Base-by-base conservation (phyloP, 35 echinoderm and acorn worm species). In the Ophioderma brevispina region DNA sequence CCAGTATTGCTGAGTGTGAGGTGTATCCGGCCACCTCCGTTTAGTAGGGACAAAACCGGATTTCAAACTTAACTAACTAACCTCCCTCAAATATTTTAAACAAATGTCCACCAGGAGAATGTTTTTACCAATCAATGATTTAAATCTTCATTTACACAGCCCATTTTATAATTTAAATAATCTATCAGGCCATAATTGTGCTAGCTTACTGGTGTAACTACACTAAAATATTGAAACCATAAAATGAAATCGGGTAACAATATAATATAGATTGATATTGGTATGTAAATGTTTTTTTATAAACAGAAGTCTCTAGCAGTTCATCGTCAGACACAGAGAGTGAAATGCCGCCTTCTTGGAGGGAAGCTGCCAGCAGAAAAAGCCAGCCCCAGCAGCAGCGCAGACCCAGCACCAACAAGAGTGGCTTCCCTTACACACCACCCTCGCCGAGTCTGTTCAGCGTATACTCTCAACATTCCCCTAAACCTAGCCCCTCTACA, bases 391-490 rank as follows among this genome's bases (percentile, higher is more conserved):
- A 70, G 38, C 85, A 87, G 37, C 39, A 77, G 78, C 85, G 85
- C 0, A n/a, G n/a, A n/a, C n/a, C n/a, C n/a, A n/a, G n/a, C n/a
- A 80, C 90, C 1, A 41, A 31, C 28, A 87, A 75, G 31, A 55
- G 50, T 21, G 77, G 40, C 14, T 85, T 90, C 11, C 80, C 89
- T 25, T 93, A 78, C 85, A 64, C 76, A 35, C 79, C 91, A 1
- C 84, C 84, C 33, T 89, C 91, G 0, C 92, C 92, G 0, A 90
- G 78, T 40, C 21, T 93, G 35, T 93, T 92, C 84, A 83, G 84
- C 70, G 56, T 85, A 31, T 90, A 85, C 80, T 89, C 86, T 25
- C 82, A 89, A 56, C 83, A 90, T 42, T 80, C 83, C 34, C 59
- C 59, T 3, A 4, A 8, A 8, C 2, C 1, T 3, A 91, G 89